Percentiles rank a stretch among this genome's conserved stretches.
These are phyloP conservation scores for Ellobium chinense DNA, from an alignment of 2,888 invertebrate genomes.

Conservation along the genomic window DNA sequence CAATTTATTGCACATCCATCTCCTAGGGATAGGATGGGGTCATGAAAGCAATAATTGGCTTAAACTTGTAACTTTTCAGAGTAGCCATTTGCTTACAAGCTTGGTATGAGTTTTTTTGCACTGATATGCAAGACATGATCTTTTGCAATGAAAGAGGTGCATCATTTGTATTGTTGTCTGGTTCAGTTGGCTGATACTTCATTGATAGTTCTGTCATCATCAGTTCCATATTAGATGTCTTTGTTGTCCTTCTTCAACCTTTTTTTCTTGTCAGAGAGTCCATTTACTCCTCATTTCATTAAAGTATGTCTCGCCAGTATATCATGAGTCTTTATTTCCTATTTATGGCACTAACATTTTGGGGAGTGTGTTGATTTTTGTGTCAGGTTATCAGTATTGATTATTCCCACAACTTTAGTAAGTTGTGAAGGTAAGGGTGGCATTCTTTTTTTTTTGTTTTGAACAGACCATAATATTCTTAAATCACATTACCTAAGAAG, in stretches of 20 bases:
- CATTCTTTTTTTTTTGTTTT: no score
- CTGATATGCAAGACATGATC: constrained; percentile 24
- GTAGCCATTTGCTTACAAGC: no score
- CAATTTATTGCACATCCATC: no score
- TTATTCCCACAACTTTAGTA: no score
- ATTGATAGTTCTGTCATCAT: constrained; percentile 12
- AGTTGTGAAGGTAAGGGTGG: no score
- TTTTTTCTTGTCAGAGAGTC: not conserved
- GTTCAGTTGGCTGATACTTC: constrained; percentile 21
- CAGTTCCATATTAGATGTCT: constrained; percentile 22
- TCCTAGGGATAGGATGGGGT: no score
- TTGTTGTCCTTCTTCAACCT: constrained; percentile 17
- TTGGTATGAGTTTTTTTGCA: not conserved
- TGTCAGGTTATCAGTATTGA: no score
- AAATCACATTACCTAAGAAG: no score
- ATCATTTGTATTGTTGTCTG: constrained; percentile 39
- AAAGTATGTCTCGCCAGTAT: not conserved
- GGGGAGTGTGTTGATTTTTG: not conserved
- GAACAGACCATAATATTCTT: no score
- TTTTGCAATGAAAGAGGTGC: constrained; percentile 35
- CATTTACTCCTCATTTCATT: not conserved
- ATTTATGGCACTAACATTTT: not conserved
- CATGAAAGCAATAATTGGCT: no score
- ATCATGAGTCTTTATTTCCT: not conserved
- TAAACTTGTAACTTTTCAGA: no score